Conservation (phyloP, 1,140 invertebrate species). For the Musca vetustissima region DNA sequence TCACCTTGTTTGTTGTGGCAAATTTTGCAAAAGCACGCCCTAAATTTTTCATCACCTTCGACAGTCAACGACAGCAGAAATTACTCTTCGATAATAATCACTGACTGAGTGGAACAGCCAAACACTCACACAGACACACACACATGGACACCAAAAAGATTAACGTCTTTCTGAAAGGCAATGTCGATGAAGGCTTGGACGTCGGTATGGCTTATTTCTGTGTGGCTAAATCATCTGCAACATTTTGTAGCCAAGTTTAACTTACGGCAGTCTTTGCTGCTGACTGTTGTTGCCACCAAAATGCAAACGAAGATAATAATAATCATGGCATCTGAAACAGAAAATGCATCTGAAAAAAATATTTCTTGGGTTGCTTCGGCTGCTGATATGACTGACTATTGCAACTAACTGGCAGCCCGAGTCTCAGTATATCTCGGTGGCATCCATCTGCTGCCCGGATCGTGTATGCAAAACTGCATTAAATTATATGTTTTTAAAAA, state of each 20-base stretch:
- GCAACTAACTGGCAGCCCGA: no score
- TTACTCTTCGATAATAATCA: constrained; percentile 17
- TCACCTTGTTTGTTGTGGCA: constrained; percentile 15
- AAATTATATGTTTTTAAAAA: constrained; percentile 24
- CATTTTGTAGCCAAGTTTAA: neutral
- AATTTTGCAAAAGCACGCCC: constrained; percentile 11
- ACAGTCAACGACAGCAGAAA: neutral
- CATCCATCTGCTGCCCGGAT: neutral
- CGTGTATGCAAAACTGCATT: constrained; percentile 4
- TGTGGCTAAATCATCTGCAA: constrained; percentile 6
- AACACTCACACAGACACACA: neutral
- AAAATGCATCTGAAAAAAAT: no score
- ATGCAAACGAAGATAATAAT: constrained; percentile 9
- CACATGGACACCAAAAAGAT: no score
- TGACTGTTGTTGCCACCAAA: neutral
- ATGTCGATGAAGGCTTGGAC: no score
- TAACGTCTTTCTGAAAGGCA: no score
- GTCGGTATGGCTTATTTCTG: no score
- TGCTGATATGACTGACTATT: neutral
- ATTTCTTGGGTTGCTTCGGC: neutral
- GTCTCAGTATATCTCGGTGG: neutral
- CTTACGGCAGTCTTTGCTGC: neutral
- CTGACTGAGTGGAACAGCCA: neutral
- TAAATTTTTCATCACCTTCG: constrained; percentile 12
- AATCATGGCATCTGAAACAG: neutral